Conservation (phyloP, 2,113 vertebrate genomes). For the Opisthocomus hoazin region DNA sequence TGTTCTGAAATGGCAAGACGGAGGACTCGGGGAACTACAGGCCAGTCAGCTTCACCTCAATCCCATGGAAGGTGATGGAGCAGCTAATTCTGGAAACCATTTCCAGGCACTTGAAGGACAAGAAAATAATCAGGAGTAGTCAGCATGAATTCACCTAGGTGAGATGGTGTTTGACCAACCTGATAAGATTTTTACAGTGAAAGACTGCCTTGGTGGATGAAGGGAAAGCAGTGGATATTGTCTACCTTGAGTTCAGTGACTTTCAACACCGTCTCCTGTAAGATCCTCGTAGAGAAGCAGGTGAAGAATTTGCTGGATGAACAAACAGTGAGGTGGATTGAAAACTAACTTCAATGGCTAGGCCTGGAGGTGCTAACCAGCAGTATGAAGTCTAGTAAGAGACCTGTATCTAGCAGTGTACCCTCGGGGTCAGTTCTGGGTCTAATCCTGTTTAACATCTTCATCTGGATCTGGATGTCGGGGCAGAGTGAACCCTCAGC, state of each 20-base stretch:
- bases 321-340: not conserved
- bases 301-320: not conserved
- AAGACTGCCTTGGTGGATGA: not conserved
- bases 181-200: not conserved
- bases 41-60: not conserved
- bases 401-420: too few species aligned
- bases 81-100: not conserved
- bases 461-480: not conserved
- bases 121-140: not conserved
- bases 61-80: not conserved
- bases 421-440: not conserved
- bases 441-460: not conserved
- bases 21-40: not conserved
- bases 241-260: not conserved
- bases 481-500: not conserved
- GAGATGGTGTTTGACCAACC: not conserved
- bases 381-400: not conserved
- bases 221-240: not conserved
- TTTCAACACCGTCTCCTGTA: not conserved
- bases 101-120: not conserved
- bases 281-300: not conserved
- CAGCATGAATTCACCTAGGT: not conserved
- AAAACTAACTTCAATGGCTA: not conserved
- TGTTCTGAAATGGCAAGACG: not conserved
- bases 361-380: not conserved